A percentile compares a stretch with the other conserved stretches of the same genome.
These are phyloP conservation scores for Corvus cornix DNA, from an alignment of 2,113 vertebrate species.

Conservation along the genomic window DNA sequence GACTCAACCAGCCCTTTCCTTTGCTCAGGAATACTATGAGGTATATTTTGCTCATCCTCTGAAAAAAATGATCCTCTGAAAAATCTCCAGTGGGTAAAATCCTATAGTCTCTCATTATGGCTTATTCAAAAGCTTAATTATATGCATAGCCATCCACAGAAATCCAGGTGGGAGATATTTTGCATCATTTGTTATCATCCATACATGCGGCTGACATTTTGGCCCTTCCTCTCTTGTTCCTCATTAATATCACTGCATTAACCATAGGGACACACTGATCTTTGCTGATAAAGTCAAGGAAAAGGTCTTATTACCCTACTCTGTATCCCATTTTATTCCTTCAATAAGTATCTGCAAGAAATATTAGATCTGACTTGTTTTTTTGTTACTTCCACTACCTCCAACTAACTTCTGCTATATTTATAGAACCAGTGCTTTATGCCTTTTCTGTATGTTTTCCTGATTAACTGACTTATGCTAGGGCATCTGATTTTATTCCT, in stretches of 20 bases:
- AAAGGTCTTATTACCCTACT: not conserved
- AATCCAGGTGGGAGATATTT: not conserved
- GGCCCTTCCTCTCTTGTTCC: not conserved
- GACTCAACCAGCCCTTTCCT: not conserved
- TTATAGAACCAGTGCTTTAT: not conserved
- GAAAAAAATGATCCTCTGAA: not conserved
- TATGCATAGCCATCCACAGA: not conserved
- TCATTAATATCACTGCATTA: not conserved
- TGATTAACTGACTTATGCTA: not conserved
- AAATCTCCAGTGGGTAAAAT: not conserved
- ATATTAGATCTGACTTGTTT: not conserved
- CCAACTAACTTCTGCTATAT: not conserved
- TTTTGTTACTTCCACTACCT: not conserved
- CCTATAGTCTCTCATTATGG: not conserved
- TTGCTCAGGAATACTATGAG: not conserved
- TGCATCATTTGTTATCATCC: not conserved
- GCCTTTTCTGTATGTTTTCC: not conserved
- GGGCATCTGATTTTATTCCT: not conserved
- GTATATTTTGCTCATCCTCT: not conserved
- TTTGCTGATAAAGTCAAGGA: not conserved
- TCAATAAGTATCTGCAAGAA: not conserved
- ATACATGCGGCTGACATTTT: not conserved
- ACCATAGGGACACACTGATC: not conserved
- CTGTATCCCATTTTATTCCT: not conserved
- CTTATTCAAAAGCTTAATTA: not conserved